Percentiles rank a stretch among this genome's conserved stretches.
phyloP scores from a whole-genome alignment of 2,113 vertebrate species.

The Spilogale gracilis region DNA sequence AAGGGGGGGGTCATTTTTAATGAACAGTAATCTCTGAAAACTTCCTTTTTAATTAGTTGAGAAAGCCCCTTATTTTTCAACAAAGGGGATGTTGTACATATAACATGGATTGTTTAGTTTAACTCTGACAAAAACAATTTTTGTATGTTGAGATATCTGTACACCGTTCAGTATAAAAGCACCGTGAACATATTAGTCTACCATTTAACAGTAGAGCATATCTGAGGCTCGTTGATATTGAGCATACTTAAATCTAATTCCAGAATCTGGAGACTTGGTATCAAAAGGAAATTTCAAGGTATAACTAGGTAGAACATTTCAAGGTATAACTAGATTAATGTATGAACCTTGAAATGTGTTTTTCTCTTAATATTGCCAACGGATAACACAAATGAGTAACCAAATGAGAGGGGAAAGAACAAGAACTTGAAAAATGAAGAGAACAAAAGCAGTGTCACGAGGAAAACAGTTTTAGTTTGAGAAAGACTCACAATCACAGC shows the following conservation, averaged over 20 bases:
- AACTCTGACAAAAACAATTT: slow-evolving; percentile 88
- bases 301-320: slow-evolving; percentile 86
- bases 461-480: slow-evolving; percentile 74
- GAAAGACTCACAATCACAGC: slow-evolving; percentile 80
- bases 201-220: slow-evolving; percentile 89
- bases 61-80: slow-evolving; percentile 91
- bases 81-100: slow-evolving; percentile 90
- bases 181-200: slow-evolving; percentile 91
- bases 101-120: slow-evolving; percentile 91
- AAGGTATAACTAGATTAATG: slow-evolving; percentile 89
- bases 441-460: slow-evolving; percentile 68
- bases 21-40: slow-evolving; percentile 91
- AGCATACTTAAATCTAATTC: slow-evolving; percentile 87
- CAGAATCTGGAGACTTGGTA: slow-evolving; percentile 88
- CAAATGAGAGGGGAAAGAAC: slow-evolving; percentile 89
- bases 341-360: slow-evolving; percentile 91
- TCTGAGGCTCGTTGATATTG: slow-evolving; percentile 90
- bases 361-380: slow-evolving; percentile 89
- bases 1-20: slow-evolving; percentile 80
- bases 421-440: slow-evolving; percentile 85
- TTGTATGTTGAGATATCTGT: slow-evolving; percentile 94
- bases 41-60: slow-evolving; percentile 90
- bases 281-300: slow-evolving; percentile 86
- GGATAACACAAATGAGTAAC: slow-evolving; percentile 86
- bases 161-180: slow-evolving; percentile 92